Evolutionary conservation across 2,888 invertebrate genomes (phyloP).

Genomic region (Cephus spinipes): DNA sequence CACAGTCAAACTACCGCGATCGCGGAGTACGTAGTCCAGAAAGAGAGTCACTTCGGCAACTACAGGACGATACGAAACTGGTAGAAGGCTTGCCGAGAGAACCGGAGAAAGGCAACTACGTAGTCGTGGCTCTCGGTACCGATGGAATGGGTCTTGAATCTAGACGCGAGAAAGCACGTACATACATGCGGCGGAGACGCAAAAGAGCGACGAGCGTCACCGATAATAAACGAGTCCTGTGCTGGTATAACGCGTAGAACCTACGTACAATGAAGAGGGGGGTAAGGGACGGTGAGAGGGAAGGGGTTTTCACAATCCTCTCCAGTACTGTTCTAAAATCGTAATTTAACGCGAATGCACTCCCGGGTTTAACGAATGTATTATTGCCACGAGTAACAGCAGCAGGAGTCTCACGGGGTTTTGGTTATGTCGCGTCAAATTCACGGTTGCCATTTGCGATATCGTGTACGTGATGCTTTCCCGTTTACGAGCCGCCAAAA

Average conservation of each 20-base stretch:
- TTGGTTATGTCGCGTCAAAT: neutral
- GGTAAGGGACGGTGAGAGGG: no score
- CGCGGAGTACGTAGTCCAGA: neutral
- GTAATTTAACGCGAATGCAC: neutral
- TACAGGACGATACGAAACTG: neutral
- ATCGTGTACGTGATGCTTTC: neutral
- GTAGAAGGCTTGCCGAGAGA: neutral
- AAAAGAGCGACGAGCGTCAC: neutral
- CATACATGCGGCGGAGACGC: neutral
- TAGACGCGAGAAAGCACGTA: neutral
- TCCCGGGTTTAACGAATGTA: neutral
- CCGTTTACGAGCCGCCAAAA: conserved; percentile 46
- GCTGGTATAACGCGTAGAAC: neutral
- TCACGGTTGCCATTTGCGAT: neutral
- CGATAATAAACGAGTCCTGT: neutral
- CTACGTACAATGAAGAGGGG: neutral
- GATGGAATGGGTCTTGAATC: neutral
- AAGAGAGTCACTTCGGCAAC: neutral
- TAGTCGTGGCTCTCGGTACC: neutral
- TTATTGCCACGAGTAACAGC: neutral
- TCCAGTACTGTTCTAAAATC: neutral
- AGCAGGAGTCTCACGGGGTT: neutral
- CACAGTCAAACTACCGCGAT: neutral
- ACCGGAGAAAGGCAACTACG: neutral
- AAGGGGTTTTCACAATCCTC: no score